These are phyloP conservation scores for Pammene fasciana DNA, from an alignment of 2,888 invertebrate genomes.

Conservation along the genomic window DNA sequence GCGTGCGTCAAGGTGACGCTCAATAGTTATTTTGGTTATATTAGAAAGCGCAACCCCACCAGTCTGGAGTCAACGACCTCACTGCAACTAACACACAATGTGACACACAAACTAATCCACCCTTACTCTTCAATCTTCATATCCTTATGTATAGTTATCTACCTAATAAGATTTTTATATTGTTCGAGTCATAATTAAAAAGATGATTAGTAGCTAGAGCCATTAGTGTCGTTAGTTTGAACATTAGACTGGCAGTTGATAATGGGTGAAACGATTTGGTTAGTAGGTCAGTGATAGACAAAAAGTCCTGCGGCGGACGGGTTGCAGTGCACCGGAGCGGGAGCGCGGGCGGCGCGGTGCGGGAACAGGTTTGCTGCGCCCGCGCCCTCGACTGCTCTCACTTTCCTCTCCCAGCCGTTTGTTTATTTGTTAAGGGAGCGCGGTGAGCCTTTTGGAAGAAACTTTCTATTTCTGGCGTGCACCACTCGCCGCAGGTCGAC, in stretches of 20 bases:
- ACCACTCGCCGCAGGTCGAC: slow-evolving; percentile 76
- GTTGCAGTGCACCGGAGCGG: slow-evolving; percentile 45
- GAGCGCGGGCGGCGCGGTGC: slow-evolving; percentile 48
- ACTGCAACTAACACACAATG: slow-evolving; percentile 40
- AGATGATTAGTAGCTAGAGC: slow-evolving; percentile 51
- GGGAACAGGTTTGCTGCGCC: slow-evolving; percentile 70
- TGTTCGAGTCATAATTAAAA: slow-evolving; percentile 49
- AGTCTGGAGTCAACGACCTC: slow-evolving; percentile 69
- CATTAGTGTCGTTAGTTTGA: slow-evolving; percentile 47
- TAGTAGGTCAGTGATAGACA: slow-evolving; percentile 70
- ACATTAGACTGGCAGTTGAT: slow-evolving; percentile 48
- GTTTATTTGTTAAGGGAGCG: slow-evolving; percentile 80
- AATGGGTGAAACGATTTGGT: slow-evolving; percentile 66
- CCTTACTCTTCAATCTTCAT: not conserved
- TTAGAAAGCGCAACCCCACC: slow-evolving; percentile 77
- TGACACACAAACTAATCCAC: slow-evolving; percentile 7
- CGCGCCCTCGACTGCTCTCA: slow-evolving; percentile 72
- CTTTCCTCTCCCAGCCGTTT: slow-evolving; percentile 75
- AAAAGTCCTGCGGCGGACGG: slow-evolving; percentile 49
- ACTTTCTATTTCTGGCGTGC: slow-evolving; percentile 82
- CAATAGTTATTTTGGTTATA: slow-evolving; percentile 77
- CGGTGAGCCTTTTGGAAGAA: slow-evolving; percentile 69
- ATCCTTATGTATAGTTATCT: not conserved
- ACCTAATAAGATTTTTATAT: slow-evolving; percentile 17
- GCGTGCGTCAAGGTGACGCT: slow-evolving; percentile 76